Percentiles rank a stretch among this genome's conserved stretches.
These are phyloP conservation scores for Cheiracanthium punctorium DNA, from an alignment of 2,888 invertebrate genomes.

Conservation along the genomic window DNA sequence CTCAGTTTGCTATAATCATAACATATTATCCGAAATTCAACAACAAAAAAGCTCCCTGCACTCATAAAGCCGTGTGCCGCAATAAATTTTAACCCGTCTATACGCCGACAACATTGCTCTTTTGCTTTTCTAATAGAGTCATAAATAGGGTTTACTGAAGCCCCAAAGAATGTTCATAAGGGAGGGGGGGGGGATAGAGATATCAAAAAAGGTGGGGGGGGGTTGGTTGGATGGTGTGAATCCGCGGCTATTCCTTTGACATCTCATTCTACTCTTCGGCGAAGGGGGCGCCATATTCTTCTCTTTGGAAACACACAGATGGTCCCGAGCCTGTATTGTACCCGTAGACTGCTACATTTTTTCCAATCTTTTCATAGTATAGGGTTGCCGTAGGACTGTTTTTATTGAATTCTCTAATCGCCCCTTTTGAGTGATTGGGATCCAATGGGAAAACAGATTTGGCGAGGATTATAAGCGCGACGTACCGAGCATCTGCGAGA, in stretches of 20 bases:
- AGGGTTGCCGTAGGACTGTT: slow-evolving; percentile 52
- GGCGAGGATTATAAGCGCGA: slow-evolving; percentile 9
- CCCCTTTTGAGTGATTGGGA: slow-evolving; percentile 17
- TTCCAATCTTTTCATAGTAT: slow-evolving; percentile 30
- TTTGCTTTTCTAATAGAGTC: slow-evolving; percentile 48
- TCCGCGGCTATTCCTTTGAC: slow-evolving; percentile 57
- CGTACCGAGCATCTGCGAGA: slow-evolving; percentile 3
- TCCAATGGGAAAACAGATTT: slow-evolving; percentile 11
- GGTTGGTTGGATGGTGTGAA: not conserved
- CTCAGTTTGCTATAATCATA: not conserved
- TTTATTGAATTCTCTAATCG: slow-evolving; percentile 50
- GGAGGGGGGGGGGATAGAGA: not conserved
- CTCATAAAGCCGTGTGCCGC: not conserved
- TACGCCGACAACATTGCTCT: not conserved
- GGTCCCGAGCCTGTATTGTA: slow-evolving; percentile 40
- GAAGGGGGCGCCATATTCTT: slow-evolving; percentile 23
- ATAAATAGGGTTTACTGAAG: slow-evolving; percentile 28
- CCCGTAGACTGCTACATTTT: slow-evolving; percentile 45
- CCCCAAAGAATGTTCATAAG: slow-evolving; percentile 21
- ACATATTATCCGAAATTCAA: not conserved
- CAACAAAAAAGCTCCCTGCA: not conserved
- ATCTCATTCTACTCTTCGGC: slow-evolving; percentile 54
- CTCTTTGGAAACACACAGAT: slow-evolving; percentile 65
- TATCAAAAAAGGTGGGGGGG: not conserved
- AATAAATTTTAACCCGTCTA: slow-evolving; percentile 4